phyloP scores from a whole-genome alignment of 1,140 invertebrate species.

The Scaptodrosophila lebanonensis region DNA sequence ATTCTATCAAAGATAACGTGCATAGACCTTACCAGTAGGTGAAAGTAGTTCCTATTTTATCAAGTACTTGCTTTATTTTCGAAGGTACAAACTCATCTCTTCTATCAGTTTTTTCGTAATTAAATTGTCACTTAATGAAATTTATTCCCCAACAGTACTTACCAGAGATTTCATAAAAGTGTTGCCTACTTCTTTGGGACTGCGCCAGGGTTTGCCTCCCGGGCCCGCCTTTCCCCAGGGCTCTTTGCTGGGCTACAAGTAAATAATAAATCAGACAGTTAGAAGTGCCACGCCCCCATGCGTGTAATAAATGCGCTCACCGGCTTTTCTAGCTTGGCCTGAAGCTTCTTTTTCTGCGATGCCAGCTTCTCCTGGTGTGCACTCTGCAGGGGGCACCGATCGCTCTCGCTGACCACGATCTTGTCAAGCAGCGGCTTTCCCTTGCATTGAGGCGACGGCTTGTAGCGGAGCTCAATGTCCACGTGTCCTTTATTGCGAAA shows the following conservation, averaged over 20 bases:
- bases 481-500: constrained; percentile 78
- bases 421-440: constrained; percentile 77
- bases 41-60: too few species aligned
- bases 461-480: constrained; percentile 78
- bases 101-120: too few species aligned
- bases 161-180: constrained; percentile 82
- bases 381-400: constrained; percentile 41
- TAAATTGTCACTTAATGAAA: too few species aligned
- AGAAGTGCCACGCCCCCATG: constrained; percentile 12
- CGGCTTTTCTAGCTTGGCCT: constrained; percentile 68
- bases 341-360: constrained; percentile 57
- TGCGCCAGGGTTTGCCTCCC: constrained; percentile 81
- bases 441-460: constrained; percentile 69
- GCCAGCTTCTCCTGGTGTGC: constrained; percentile 48
- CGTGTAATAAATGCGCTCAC: constrained; percentile 57
- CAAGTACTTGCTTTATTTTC: too few species aligned
- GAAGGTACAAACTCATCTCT: too few species aligned
- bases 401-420: constrained; percentile 67
- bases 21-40: too few species aligned
- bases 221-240: constrained; percentile 81
- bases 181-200: constrained; percentile 80
- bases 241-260: constrained; percentile 47
- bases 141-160: too few species aligned
- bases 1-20: too few species aligned
- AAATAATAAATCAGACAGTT: background rate